Evolutionary conservation across 2,113 vertebrate species (phyloP).

Genomic region (Muscicapa adusta): DNA sequence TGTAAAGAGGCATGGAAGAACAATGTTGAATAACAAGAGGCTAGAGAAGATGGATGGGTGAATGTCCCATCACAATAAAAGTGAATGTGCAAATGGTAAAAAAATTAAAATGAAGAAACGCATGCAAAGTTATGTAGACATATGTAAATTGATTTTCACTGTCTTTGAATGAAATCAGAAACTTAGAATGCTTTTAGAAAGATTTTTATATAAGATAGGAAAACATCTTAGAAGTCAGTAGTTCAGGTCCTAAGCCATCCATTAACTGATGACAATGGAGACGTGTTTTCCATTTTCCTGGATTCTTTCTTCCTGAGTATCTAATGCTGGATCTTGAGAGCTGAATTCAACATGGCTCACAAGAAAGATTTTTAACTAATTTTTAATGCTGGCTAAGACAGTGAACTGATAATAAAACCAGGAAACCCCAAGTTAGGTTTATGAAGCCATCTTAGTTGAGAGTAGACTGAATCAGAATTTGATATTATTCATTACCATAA

Average conservation of each 20-base stretch:
- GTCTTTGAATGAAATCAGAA: neutral
- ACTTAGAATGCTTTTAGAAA: neutral
- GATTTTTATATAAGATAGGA: neutral
- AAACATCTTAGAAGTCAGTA: neutral
- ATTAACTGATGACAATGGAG: neutral
- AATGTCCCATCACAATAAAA: neutral
- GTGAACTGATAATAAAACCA: neutral
- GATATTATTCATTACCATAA: neutral
- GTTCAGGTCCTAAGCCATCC: neutral
- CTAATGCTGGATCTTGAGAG: neutral
- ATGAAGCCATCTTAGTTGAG: neutral
- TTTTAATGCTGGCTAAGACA: neutral
- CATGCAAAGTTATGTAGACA: neutral
- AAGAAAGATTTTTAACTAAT: neutral
- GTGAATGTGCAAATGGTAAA: neutral
- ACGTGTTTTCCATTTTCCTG: neutral
- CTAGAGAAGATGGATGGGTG: neutral
- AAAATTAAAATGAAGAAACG: neutral
- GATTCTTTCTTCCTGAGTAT: neutral
- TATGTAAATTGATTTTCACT: neutral
- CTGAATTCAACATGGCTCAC: neutral
- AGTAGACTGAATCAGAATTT: neutral
- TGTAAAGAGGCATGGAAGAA: neutral
- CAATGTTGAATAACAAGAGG: neutral
- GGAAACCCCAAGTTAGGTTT: neutral